Evolutionary conservation across 2,113 vertebrate species (phyloP).

Genomic region (Psilopsiagon aurifrons): DNA sequence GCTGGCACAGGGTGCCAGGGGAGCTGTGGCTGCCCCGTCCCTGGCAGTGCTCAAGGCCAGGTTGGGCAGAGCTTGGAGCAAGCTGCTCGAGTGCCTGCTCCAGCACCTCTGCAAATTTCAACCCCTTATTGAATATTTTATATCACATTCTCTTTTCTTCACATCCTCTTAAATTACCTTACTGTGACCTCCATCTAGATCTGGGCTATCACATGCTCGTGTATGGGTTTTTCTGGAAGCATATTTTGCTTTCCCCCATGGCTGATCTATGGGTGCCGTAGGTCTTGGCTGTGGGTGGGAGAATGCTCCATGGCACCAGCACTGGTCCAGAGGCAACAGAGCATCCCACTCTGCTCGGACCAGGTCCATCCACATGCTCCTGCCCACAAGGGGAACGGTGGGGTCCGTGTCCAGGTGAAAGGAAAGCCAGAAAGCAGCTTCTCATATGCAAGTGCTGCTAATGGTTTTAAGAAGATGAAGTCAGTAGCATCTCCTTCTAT

Average conservation of each 20-base stretch:
- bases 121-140: neutral
- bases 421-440: neutral
- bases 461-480: neutral
- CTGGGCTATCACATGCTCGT: neutral
- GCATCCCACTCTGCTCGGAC: neutral
- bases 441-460: rapidly evolving
- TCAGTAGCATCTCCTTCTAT: neutral
- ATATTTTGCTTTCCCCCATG: too few species aligned
- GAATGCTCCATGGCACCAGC: neutral
- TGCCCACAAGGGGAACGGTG: rapidly evolving
- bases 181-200: neutral
- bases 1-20: neutral
- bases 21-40: neutral
- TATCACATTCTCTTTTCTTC: neutral
- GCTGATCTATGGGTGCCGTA: neutral
- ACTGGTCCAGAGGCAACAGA: neutral
- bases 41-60: neutral
- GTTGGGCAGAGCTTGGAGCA: neutral
- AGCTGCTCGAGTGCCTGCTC: neutral
- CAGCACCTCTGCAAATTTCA: too few species aligned
- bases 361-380: neutral
- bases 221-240: neutral
- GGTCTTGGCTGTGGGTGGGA: neutral
- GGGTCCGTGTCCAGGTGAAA: rapidly evolving
- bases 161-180: too few species aligned